Conservation (phyloP, 2,113 vertebrate species). For the Brienomyrus longianalis region DNA sequence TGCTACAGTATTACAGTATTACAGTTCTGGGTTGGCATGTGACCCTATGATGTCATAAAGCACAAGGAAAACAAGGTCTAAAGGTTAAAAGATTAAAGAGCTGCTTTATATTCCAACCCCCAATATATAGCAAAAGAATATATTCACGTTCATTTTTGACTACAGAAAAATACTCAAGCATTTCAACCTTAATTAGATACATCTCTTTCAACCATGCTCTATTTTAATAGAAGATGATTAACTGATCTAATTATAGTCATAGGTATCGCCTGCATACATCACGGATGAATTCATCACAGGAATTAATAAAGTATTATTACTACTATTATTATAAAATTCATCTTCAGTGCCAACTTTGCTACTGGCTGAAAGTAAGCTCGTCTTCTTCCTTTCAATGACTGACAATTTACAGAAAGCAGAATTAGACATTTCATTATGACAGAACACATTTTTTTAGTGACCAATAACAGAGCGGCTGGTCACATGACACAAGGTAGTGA, state of each 20-base stretch:
- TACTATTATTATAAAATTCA: background rate
- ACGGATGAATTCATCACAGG: background rate
- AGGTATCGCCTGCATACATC: background rate
- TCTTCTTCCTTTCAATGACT: background rate
- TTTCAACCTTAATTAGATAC: background rate
- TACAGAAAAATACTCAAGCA: background rate
- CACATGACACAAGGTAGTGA: background rate
- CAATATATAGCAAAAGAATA: background rate
- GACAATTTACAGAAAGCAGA: background rate
- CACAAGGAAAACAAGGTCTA: background rate
- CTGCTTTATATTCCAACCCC: background rate
- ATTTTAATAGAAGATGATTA: background rate
- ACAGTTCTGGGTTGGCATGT: background rate
- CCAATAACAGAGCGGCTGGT: background rate
- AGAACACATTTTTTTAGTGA: background rate
- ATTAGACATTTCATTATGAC: background rate
- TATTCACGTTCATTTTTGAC: background rate
- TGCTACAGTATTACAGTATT: background rate
- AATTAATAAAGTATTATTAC: background rate
- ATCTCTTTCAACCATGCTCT: background rate
- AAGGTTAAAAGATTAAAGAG: background rate
- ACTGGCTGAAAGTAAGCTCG: background rate
- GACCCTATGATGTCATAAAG: background rate
- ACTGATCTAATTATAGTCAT: background rate
- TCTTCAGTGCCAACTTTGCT: background rate